Base-by-base conservation (phyloP, 2,797 vertebrate species). In the Notoglanidium macrostoma region DNA sequence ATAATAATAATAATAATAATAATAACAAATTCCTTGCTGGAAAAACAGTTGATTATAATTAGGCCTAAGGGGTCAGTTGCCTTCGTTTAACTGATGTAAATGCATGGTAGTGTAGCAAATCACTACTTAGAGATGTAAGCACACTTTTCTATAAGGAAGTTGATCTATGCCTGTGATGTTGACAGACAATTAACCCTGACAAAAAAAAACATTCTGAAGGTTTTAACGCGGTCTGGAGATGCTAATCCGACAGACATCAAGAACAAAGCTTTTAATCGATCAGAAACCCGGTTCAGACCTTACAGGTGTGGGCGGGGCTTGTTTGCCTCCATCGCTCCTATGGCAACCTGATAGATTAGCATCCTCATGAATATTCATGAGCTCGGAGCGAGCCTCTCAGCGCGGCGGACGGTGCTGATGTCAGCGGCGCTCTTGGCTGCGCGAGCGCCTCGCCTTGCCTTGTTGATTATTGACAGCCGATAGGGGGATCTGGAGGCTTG, bases 281-380 rank as follows among this genome's bases (percentile, higher is more conserved):
- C 86, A 63, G 57, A 63, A 68, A 40, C 46, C 61, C 21, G 8
- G 61, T 40, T n/a, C 32, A n/a, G 84, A 77, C 61, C 46, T 51
- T 32, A 49, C 80, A 44, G 77, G n/a, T 74, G 55, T 97, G 96
- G 97, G 97, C 96, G 95, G 96, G 95, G 96, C 96, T 91, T 95
- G 95, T 93, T 96, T 95, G 95, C 96, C 91, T 95, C 94, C 94
- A 93, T 93, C 94, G 97, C 97, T 98, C 94, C 97, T 97, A 98
- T 98, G 97, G 97, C 97, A 98, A 98, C 97, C 95, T 96, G 95
- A 94, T 96, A 95, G 96, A 97, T 95, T 95, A 96, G 94, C 96
- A 96, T 97, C 96, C 96, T 96, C 96, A 96, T 97, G 97, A 97
- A 98, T 97, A 97, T 97, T 97, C 96, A 96, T 95, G 95, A 94